Evolutionary conservation across 2,797 vertebrate genomes (phyloP).

Genomic region (Falco concolor): DNA sequence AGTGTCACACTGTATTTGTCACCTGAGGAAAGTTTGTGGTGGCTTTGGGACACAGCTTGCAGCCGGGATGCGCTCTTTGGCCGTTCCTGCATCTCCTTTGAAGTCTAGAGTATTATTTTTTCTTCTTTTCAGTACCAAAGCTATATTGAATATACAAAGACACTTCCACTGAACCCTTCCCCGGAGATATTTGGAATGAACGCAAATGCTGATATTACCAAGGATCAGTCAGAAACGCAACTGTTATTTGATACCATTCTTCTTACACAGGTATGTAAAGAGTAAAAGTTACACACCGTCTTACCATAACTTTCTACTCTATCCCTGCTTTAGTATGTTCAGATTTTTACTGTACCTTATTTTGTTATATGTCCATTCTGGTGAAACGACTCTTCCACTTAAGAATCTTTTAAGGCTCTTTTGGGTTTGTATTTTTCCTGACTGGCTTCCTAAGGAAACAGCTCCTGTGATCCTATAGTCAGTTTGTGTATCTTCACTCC

Average conservation of each 20-base stretch:
- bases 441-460: background rate
- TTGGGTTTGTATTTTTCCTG: background rate
- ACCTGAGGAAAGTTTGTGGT: background rate
- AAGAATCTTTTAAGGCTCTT: background rate
- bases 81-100: background rate
- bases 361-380: background rate
- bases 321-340: background rate
- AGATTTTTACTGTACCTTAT: background rate
- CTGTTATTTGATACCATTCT: conserved; percentile 85
- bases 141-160: conserved; percentile 84
- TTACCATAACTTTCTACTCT: background rate
- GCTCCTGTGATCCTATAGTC: background rate
- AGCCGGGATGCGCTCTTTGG: background rate
- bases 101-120: background rate
- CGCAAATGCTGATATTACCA: conserved; percentile 85
- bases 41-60: background rate
- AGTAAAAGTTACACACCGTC: background rate
- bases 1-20: background rate
- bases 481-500: background rate
- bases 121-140: conserved; percentile 74
- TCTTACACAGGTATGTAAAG: conserved; percentile 80
- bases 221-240: conserved; percentile 87
- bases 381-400: background rate
- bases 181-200: conserved; percentile 89
- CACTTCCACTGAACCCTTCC: conserved; percentile 81